Evolutionary conservation across 1,140 invertebrate genomes (phyloP).

Genomic region (Calosoma granatense): DNA sequence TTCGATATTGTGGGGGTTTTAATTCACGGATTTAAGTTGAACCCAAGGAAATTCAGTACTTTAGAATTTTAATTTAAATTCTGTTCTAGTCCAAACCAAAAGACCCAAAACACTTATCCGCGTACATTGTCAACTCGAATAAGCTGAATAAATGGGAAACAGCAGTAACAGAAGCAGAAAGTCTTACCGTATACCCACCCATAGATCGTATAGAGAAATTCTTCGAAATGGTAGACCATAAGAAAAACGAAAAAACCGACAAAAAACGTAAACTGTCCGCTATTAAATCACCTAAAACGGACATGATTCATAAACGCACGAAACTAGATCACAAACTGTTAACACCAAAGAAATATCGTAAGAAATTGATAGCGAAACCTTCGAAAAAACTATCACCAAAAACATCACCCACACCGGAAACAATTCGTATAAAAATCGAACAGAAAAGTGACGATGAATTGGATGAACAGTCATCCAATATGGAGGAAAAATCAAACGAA

Average conservation of each 20-base stretch:
- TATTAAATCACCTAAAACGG: not conserved
- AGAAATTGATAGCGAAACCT: too few species aligned
- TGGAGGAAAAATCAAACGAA: too few species aligned
- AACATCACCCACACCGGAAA: too few species aligned
- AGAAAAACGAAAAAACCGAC: constrained; percentile 15
- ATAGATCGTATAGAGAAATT: constrained; percentile 28
- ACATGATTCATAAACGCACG: constrained; percentile 31
- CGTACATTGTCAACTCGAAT: constrained; percentile 38
- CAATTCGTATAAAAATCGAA: too few species aligned
- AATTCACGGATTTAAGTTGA: too few species aligned
- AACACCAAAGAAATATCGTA: too few species aligned
- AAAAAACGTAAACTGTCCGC: constrained; percentile 19
- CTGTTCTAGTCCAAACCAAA: constrained; percentile 41
- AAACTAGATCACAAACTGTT: not conserved
- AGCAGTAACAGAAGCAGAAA: constrained; percentile 50
- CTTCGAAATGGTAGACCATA: constrained; percentile 31
- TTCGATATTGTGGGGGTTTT: too few species aligned
- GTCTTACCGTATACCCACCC: constrained; percentile 32
- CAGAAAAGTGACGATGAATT: too few species aligned
- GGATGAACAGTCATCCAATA: too few species aligned
- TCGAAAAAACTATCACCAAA: too few species aligned
- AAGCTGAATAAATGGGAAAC: constrained; percentile 46
- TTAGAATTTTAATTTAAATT: too few species aligned
- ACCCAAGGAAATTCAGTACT: too few species aligned
- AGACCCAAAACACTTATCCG: constrained; percentile 37